Conservation (phyloP, 2,888 invertebrate species). For the Gymnosoma rotundatum region DNA sequence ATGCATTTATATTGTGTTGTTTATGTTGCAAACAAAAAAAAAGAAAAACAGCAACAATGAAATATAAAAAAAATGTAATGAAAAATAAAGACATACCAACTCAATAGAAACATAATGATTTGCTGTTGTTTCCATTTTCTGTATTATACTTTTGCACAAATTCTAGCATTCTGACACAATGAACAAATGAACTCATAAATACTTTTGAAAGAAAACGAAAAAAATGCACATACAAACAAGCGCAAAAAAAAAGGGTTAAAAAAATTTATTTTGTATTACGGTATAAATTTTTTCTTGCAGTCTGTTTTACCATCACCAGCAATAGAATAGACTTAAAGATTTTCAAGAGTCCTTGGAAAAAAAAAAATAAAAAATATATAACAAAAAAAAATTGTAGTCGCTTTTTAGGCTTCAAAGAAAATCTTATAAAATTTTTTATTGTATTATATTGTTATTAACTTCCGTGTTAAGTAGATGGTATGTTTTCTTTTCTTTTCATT, state of each 20-base stretch:
- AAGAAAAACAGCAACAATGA: conserved; percentile 13
- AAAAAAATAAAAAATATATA: conserved; percentile 55
- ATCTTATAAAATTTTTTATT: conserved; percentile 41
- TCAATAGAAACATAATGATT: conserved; percentile 66
- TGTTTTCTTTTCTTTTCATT: neutral
- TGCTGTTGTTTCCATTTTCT: conserved; percentile 68
- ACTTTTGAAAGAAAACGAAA: conserved; percentile 19
- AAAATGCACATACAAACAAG: conserved; percentile 3
- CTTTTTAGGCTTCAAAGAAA: conserved; percentile 63
- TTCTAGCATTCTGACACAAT: conserved; percentile 65
- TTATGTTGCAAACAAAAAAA: conserved; percentile 41
- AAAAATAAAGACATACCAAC: conserved; percentile 25
- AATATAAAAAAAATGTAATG: neutral
- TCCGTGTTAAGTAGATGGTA: conserved; percentile 65
- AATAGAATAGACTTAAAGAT: conserved; percentile 64
- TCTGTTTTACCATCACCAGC: neutral
- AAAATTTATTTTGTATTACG: conserved; percentile 37
- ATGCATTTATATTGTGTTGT: conserved; percentile 69
- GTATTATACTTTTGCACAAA: conserved; percentile 43
- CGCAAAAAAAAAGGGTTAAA: conserved; percentile 59
- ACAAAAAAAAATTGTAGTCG: conserved; percentile 46
- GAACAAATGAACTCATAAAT: conserved; percentile 70
- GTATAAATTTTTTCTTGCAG: conserved; percentile 30
- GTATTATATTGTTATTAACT: conserved; percentile 69
- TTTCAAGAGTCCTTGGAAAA: conserved; percentile 58